Evolutionary conservation across 2,888 invertebrate genomes (phyloP).

Genomic region (Mimas tiliae): DNA sequence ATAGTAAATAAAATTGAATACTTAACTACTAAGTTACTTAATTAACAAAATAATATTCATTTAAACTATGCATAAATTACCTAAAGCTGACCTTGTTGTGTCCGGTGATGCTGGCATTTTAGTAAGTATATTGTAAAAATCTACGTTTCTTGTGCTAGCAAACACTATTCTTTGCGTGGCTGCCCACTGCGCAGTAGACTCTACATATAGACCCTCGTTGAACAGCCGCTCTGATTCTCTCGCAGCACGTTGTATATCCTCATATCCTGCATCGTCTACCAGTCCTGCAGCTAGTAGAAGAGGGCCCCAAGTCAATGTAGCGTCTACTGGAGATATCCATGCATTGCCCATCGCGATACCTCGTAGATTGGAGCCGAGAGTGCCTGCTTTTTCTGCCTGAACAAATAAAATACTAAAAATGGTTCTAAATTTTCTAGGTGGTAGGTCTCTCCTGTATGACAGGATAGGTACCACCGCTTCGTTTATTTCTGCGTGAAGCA

Average conservation of each 20-base stretch:
- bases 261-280: slow-evolving; percentile 88
- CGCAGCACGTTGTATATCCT: slow-evolving; percentile 85
- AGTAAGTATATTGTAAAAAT: slow-evolving; percentile 92
- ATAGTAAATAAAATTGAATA: no score
- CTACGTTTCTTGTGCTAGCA: slow-evolving; percentile 86
- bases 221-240: slow-evolving; percentile 82
- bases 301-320: slow-evolving; percentile 93
- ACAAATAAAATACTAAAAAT: slow-evolving; percentile 23
- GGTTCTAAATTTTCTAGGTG: no score
- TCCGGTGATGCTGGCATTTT: slow-evolving; percentile 62
- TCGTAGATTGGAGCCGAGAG: slow-evolving; percentile 88
- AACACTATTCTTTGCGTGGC: slow-evolving; percentile 86
- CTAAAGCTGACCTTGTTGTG: slow-evolving; percentile 50
- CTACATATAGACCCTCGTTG: slow-evolving; percentile 81
- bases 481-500: no score
- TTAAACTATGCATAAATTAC: slow-evolving; percentile 39
- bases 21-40: no score
- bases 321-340: slow-evolving; percentile 95
- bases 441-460: no score
- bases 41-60: no score
- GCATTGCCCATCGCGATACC: slow-evolving; percentile 95
- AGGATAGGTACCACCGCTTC: no score
- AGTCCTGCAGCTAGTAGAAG: slow-evolving; percentile 90
- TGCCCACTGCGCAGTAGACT: slow-evolving; percentile 88
- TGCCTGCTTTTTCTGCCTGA: slow-evolving; percentile 86